A percentile compares a stretch with the other conserved stretches of the same genome.
Conservation (phyloP, 2,888 invertebrate species). For the Alcis repandata region DNA sequence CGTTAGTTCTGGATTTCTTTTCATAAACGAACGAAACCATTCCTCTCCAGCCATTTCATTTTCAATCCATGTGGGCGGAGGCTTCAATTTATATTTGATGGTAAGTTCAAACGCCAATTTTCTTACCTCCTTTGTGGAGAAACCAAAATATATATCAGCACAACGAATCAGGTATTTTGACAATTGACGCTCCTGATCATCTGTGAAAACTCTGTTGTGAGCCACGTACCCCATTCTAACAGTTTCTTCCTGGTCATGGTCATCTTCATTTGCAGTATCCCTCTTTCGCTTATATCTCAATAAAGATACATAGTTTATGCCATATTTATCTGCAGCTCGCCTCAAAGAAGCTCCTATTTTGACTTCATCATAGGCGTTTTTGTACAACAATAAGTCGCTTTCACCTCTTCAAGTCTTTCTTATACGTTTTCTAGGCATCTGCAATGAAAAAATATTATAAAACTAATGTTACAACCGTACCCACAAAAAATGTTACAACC, state of each 20-base stretch:
- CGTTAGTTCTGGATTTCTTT: constrained; percentile 46
- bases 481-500: too few species aligned
- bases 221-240: constrained; percentile 3
- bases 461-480: too few species aligned
- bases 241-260: not conserved
- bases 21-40: constrained; percentile 50
- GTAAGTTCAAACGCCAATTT: constrained; percentile 3
- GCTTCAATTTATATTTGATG: not conserved
- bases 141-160: constrained; percentile 24
- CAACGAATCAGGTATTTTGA: constrained; percentile 19
- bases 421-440: too few species aligned
- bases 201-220: constrained; percentile 11
- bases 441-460: too few species aligned
- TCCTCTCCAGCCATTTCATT: constrained; percentile 46
- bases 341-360: constrained; percentile 17
- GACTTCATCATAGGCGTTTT: constrained; percentile 12
- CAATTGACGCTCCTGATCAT: constrained; percentile 13
- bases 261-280: constrained; percentile 5
- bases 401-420: not conserved
- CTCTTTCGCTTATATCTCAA: constrained; percentile 45
- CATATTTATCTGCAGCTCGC: constrained; percentile 6
- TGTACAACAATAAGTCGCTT: not conserved
- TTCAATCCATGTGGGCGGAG: constrained; percentile 42
- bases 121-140: constrained; percentile 9
- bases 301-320: constrained; percentile 43